Evolutionary conservation across 2,113 vertebrate species (phyloP), one percentile per base, ranked within the genome.

Genomic region (Rhynchomys soricoides): DNA sequence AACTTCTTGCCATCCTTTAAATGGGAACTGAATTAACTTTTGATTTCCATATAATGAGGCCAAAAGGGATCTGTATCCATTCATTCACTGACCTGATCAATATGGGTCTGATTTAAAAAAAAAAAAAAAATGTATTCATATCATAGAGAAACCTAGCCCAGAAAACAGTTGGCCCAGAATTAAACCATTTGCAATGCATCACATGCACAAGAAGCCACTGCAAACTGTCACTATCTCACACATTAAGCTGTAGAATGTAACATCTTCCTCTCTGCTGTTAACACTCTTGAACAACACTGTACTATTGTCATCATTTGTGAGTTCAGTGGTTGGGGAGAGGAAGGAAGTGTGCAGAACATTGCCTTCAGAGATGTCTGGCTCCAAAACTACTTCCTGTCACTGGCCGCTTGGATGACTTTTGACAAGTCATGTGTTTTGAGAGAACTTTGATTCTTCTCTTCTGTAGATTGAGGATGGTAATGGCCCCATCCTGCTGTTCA

Each of bases 1-100:
- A 83, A 43, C 89, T 97, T 98, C 88, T 90, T 91, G 92, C 91
- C 68, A 5, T 7, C 55, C 97, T 97, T 97, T 95, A 95, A 98
- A 92, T 95, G 90, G 48, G 90, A 97, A 89, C 87, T 95, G 91
- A 93, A 96, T 78, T 95, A 95, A 98, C 93, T 90, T 97, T 97
- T 96, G 95, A 94, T 98, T 98, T 97, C 91, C 73, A 64, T 97
- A 98, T 96, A 95, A 93, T 83, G 92, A 96, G 92, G 75, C 89
- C 91, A 96, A 79, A 90, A 75, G 97, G 92, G 96, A 86, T 96
- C 92, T 93, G 86, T 93, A 34, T 95, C 17, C 96, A 34, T 82
- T 96, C 96, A 73, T 50, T 97, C 97, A 78, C 82, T 91, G 91
- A 96, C 93, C 95, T 79, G 43, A 66, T 88, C 66, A 89, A 95